Conservation (phyloP, 2,113 vertebrate species). For the Dasyprocta punctata region DNA sequence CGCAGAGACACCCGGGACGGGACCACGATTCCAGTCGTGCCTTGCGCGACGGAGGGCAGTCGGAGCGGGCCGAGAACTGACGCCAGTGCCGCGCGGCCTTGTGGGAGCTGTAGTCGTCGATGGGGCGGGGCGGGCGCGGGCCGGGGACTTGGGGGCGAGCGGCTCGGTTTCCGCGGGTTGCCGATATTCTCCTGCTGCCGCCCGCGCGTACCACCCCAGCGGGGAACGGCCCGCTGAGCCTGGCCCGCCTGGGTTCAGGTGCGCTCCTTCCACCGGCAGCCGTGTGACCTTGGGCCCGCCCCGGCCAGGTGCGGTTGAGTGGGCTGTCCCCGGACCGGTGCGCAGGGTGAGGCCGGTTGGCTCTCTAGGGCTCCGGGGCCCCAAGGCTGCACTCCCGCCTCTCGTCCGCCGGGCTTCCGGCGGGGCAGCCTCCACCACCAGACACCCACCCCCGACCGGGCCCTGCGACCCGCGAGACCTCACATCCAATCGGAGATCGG, state of each 20-base stretch:
- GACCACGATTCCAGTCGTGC: slow-evolving; percentile 77
- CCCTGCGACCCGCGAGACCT: background rate
- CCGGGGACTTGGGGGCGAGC: background rate
- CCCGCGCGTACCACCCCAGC: background rate
- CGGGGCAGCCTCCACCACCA: background rate
- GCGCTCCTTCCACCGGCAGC: background rate
- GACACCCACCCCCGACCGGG: background rate
- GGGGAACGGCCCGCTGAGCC: background rate
- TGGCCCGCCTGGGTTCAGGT: background rate
- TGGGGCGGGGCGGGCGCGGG: background rate
- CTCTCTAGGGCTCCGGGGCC: background rate
- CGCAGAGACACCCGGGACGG: accelerated
- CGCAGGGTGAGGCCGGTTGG: background rate
- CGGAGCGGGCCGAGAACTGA: background rate
- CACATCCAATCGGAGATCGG: background rate
- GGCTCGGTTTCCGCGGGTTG: background rate
- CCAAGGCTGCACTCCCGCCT: background rate
- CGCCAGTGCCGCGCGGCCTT: background rate
- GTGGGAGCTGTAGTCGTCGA: slow-evolving; percentile 79
- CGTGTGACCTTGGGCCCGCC: slow-evolving; percentile 61
- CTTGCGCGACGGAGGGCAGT: background rate
- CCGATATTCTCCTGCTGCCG: no score
- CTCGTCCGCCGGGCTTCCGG: background rate
- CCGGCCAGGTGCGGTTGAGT: background rate
- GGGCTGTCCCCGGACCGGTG: background rate